Percentiles rank a stretch among this genome's conserved stretches.
phyloP scores from a whole-genome alignment of 2,797 vertebrate species.

The Neosilurus mollespiculum region DNA sequence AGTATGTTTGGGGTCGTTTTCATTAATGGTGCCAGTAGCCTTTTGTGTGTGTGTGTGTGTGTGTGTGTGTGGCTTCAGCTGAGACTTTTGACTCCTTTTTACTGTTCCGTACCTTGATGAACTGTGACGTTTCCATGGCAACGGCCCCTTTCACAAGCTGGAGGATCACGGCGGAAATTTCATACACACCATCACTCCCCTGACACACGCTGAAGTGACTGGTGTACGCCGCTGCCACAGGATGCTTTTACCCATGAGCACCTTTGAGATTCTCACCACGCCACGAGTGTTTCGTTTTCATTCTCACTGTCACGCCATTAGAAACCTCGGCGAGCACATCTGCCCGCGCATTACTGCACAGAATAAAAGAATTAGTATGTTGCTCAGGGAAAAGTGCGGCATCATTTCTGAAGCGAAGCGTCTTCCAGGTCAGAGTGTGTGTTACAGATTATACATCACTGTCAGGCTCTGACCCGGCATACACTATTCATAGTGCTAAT shows the following conservation, averaged over 20 bases:
- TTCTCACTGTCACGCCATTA: slow-evolving; percentile 15
- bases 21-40: neutral
- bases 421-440: slow-evolving; percentile 39
- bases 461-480: slow-evolving; percentile 43
- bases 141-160: slow-evolving; percentile 65
- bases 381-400: neutral
- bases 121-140: slow-evolving; percentile 73
- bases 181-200: slow-evolving; percentile 48
- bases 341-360: neutral
- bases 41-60: neutral
- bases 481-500: slow-evolving; percentile 38
- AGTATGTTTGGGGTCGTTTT: neutral
- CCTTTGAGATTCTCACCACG: neutral
- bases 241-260: slow-evolving; percentile 34
- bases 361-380: neutral
- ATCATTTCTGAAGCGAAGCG: slow-evolving; percentile 29
- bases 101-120: slow-evolving; percentile 72
- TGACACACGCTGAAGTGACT: slow-evolving; percentile 45
- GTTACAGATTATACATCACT: slow-evolving; percentile 41
- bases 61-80: slow-evolving; percentile 38
- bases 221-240: slow-evolving; percentile 39
- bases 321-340: slow-evolving; percentile 3
- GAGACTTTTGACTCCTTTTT: slow-evolving; percentile 57
- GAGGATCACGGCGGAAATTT: slow-evolving; percentile 50
- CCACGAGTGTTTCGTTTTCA: slow-evolving; percentile 11